These are phyloP conservation scores for Chironomus tentans DNA, from an alignment of 2,888 invertebrate genomes.

Conservation along the genomic window DNA sequence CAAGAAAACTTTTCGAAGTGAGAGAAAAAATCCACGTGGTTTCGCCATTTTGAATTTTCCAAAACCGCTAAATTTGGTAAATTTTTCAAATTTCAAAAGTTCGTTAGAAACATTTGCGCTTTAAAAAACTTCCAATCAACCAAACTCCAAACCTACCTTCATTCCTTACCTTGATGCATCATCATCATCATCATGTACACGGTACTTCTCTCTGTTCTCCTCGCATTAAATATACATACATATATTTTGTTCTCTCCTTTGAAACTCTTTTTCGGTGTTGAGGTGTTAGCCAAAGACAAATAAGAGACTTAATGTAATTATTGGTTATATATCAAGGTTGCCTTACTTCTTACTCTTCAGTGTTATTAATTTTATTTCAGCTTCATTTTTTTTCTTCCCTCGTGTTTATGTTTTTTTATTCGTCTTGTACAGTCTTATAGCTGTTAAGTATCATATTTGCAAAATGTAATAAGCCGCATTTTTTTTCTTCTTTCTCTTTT, in stretches of 20 bases:
- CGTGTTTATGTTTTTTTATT: neutral
- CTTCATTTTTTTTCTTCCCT: constrained; percentile 4
- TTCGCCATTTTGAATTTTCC: too few relatives aligned
- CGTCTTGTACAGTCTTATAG: neutral
- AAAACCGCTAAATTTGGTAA: too few relatives aligned
- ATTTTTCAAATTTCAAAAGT: too few relatives aligned
- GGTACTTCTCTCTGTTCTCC: neutral
- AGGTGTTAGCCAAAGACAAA: constrained; percentile 27
- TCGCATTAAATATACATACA: neutral
- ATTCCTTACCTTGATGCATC: neutral
- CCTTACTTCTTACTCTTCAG: constrained; percentile 12
- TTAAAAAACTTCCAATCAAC: too few relatives aligned
- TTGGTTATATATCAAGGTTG: constrained; percentile 27
- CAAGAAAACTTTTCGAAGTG: too few relatives aligned
- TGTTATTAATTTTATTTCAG: constrained; percentile 23
- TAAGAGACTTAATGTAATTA: constrained; percentile 27
- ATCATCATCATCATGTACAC: neutral
- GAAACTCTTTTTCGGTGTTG: constrained; percentile 15
- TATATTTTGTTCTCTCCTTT: neutral
- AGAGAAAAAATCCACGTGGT: too few relatives aligned
- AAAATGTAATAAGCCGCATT: neutral
- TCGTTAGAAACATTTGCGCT: too few relatives aligned
- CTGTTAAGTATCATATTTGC: neutral
- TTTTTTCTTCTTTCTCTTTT: neutral
- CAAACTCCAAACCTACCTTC: too few relatives aligned